phyloP scores from a whole-genome alignment of 2,888 invertebrate species.

The Dendrolimus pini region DNA sequence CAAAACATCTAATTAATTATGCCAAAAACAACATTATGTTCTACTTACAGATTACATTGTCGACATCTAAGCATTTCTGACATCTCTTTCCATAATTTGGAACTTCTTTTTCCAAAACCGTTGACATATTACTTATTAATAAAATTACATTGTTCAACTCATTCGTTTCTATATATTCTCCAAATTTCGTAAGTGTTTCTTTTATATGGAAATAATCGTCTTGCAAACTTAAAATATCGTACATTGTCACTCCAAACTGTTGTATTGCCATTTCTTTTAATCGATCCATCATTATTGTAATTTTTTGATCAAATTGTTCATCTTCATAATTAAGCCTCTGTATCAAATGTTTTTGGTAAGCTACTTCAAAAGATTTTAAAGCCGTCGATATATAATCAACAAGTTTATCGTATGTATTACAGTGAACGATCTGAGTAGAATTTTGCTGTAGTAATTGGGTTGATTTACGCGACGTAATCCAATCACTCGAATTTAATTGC shows the following conservation, averaged over 20 bases:
- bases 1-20: no score
- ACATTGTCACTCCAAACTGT: conserved; percentile 32
- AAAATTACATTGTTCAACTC: no score
- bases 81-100: no score
- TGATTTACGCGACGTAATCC: no score
- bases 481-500: no score
- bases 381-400: conserved; percentile 13
- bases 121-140: no score
- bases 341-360: conserved; percentile 4
- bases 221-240: conserved; percentile 31
- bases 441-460: no score
- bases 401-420: conserved; percentile 25
- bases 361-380: conserved; percentile 13
- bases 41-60: not conserved
- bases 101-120: no score
- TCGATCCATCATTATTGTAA: conserved; percentile 16
- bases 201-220: conserved; percentile 23
- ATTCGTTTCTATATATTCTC: no score
- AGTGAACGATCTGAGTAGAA: conserved; percentile 12
- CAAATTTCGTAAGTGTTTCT: conserved; percentile 8
- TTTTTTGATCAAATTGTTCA: conserved; percentile 11
- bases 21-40: no score
- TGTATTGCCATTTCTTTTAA: conserved; percentile 27
- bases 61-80: conserved; percentile 3
- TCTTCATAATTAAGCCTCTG: conserved; percentile 8